Evolutionary conservation across 2,113 vertebrate genomes (phyloP).

Genomic region (Thalassoma bifasciatum): DNA sequence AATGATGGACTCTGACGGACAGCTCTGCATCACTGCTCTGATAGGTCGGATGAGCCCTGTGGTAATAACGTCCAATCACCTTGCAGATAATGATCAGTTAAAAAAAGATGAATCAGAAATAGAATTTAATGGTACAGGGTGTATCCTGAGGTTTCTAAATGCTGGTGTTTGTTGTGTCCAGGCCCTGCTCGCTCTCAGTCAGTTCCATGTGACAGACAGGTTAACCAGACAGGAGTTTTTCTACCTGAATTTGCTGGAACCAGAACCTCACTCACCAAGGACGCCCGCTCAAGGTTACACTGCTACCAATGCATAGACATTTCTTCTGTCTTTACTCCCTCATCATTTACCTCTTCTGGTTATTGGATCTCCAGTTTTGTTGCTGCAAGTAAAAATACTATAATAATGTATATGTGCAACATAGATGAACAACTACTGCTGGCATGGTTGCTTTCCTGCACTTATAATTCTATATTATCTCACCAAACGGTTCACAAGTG

Average conservation of each 20-base stretch:
- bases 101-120: not conserved
- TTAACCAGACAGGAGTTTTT: conserved; percentile 74
- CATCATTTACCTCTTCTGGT: too few relatives aligned
- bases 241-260: conserved; percentile 80
- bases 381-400: not conserved
- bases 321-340: not conserved
- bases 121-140: not conserved
- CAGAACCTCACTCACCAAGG: conserved; percentile 23
- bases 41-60: conserved; percentile 76
- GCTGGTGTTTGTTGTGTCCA: conserved; percentile 24
- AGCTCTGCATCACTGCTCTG: conserved; percentile 80
- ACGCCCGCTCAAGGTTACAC: conserved; percentile 12
- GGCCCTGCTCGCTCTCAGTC: conserved; percentile 76
- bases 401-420: not conserved
- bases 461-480: not conserved
- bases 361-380: not conserved
- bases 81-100: too few relatives aligned
- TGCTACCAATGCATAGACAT: not conserved
- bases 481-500: not conserved
- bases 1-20: conserved; percentile 74
- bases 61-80: conserved; percentile 47
- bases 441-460: not conserved
- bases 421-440: not conserved
- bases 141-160: not conserved
- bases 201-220: conserved; percentile 76